These are phyloP conservation scores for Chelon labrosus DNA, from an alignment of 2,797 vertebrate species.

Conservation along the genomic window DNA sequence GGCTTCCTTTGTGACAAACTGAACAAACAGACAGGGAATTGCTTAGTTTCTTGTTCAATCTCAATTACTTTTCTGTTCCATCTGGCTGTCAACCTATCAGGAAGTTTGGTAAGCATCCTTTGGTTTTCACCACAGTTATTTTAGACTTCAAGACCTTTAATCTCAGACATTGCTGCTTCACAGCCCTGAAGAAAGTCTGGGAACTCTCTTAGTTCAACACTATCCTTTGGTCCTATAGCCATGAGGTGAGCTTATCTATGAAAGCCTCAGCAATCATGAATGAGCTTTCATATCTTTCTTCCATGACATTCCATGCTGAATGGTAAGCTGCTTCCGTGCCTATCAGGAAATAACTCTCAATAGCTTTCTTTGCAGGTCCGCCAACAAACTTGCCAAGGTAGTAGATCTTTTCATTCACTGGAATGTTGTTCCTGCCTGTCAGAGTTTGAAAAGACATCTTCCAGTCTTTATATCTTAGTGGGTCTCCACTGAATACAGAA, in stretches of 20 bases:
- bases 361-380: conserved; percentile 7
- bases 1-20: conserved; percentile 27
- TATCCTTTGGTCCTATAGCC: conserved; percentile 47
- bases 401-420: conserved; percentile 9
- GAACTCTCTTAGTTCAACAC: conserved; percentile 43
- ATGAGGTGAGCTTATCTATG: conserved; percentile 40
- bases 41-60: conserved; percentile 7
- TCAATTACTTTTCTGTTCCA: conserved; percentile 57
- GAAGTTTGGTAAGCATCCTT: conserved; percentile 45
- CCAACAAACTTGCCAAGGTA: background rate
- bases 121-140: conserved; percentile 48
- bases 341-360: conserved; percentile 10
- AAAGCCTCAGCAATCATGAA: conserved; percentile 48
- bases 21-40: conserved; percentile 48
- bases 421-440: conserved; percentile 12
- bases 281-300: conserved; percentile 43
- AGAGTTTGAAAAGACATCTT: conserved; percentile 11
- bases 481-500: background rate
- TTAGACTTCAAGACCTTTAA: conserved; percentile 27
- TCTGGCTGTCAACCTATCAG: conserved; percentile 40
- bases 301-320: conserved; percentile 26
- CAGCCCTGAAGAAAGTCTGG: conserved; percentile 49
- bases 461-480: background rate
- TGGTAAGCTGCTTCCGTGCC: conserved; percentile 23
- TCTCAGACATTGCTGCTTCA: conserved; percentile 28